Base-by-base conservation (phyloP, 1,140 invertebrate genomes). In the Leguminivora glycinivorella region DNA sequence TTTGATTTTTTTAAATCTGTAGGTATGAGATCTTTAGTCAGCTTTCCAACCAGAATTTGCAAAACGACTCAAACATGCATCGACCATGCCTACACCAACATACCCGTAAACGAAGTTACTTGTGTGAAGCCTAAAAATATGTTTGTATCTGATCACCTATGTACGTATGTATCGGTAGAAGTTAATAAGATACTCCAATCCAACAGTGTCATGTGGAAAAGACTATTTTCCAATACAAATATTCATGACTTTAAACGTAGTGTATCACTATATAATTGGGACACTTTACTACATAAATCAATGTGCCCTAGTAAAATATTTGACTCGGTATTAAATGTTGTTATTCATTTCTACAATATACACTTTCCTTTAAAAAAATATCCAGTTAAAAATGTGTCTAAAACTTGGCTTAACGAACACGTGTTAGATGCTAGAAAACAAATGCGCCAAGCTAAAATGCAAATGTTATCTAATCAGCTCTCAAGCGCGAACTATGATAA, bases 51-150 rank as follows among this genome's bases (percentile, higher is more conserved):
- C 24, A 24, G 56, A 25, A 26, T 60, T 29, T 60, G 56, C 12
- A 60, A 60, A 25, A 60, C 56, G 2, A 60, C 56, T 5, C 17
- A 60, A 60, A 60, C 56, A 25, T 60, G 56, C 9, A 60, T 60
- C 1, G 56, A 60, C 29, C 56, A 60, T 22, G 56, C 56, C 56
- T 60, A 60, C 9, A 60, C 56, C 19, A 60, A 29, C 24, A 29
- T 60, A 24, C 56, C 24, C 5, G 22, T 22, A 5, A 60, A 1
- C 0, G 12, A 43, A 0, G n/a, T 43, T 4, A 0, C 4, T n/a
- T 43, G 40, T 43, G 40, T n/a, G 0, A n/a, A 43, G n/a, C 40
- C 40, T 0, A 4, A n/a, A 1, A 9, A 43, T 4, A n/a, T 43
- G n/a, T n/a, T n/a, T 43, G 12, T 43, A 43, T 43, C 40, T 1